Evolutionary conservation across 1,140 invertebrate genomes (phyloP), one percentile per base, ranked within the genome.

Genomic region (Delia radicum): DNA sequence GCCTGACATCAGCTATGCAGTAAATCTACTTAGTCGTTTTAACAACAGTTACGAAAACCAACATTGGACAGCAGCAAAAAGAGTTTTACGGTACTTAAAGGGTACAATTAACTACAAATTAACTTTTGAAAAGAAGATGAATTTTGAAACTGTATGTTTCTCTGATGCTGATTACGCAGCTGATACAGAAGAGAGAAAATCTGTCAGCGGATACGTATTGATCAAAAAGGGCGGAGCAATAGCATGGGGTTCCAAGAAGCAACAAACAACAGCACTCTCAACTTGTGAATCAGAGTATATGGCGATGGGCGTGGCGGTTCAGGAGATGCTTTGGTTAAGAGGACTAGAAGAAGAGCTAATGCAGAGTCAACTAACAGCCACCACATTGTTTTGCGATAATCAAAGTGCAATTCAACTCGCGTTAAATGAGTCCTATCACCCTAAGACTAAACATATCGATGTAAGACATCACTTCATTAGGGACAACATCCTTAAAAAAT

Each of bases 1-100:
- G 75, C 87, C 87, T n/a, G 85, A 88, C 75, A 85, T 88, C 18
- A 13, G 79, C 7, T 87, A 79, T 80, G 79, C 83, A 3, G 82
- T 83, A 8, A 83, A 79, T 72, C 28, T 72, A 2, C 65, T 78
- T 13, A 80, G 78, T 75, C 27, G 77, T 74, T 87, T 83, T 76
- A 75, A 63, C 55, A 46, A 76, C 18, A 77, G 81, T 73, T 79
- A 78, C 15, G 77, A 75, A 4, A 75, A 78, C 33, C 73, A 65
- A 21, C 77, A 85, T 76, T 87, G 82, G 83, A 65, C 42, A 65
- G 80, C 80, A 26, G 81, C 78, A 6, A 86, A 87, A 75, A 74
- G 81, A 42, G 77, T 87, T 0, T 74, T 87, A 10, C 27, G 80
- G 2, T 87, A 87, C 77, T 74, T 88, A 13, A 82, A 85, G 61